Evolutionary conservation across 2,113 vertebrate genomes (phyloP).

Genomic region (Camelus dromedarius): DNA sequence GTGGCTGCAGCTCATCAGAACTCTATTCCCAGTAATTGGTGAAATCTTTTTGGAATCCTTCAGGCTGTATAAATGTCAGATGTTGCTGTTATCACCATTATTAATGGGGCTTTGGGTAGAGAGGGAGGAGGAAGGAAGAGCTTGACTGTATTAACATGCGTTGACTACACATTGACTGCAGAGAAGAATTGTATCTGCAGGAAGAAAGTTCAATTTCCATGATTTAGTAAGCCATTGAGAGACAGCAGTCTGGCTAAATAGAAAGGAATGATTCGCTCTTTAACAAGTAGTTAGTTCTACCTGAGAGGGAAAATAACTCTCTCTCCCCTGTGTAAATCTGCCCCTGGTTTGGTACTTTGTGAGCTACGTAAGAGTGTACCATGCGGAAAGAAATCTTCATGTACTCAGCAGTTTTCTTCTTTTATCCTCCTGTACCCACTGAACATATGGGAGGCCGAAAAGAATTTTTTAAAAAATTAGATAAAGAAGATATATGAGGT

Average conservation of each 20-base stretch:
- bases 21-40: constrained; percentile 43
- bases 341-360: not conserved
- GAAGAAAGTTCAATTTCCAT: constrained; percentile 65
- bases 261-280: constrained; percentile 68
- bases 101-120: constrained; percentile 47
- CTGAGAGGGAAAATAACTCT: constrained; percentile 39
- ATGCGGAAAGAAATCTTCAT: not conserved
- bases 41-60: constrained; percentile 60
- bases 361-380: not conserved
- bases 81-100: constrained; percentile 46
- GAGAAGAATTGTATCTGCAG: constrained; percentile 49
- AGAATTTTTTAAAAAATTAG: not conserved
- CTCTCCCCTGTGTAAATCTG: constrained; percentile 38
- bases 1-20: constrained; percentile 28
- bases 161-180: constrained; percentile 53
- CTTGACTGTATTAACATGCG: constrained; percentile 62
- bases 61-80: constrained; percentile 70
- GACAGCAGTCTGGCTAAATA: constrained; percentile 65
- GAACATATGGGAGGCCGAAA: not conserved
- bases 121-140: not conserved
- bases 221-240: constrained; percentile 70
- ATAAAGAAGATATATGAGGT: not conserved
- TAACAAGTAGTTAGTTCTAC: constrained; percentile 70
- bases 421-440: not conserved
- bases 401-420: not conserved